Conservation (phyloP, 2,888 invertebrate species). For the Ormyrus rosae region DNA sequence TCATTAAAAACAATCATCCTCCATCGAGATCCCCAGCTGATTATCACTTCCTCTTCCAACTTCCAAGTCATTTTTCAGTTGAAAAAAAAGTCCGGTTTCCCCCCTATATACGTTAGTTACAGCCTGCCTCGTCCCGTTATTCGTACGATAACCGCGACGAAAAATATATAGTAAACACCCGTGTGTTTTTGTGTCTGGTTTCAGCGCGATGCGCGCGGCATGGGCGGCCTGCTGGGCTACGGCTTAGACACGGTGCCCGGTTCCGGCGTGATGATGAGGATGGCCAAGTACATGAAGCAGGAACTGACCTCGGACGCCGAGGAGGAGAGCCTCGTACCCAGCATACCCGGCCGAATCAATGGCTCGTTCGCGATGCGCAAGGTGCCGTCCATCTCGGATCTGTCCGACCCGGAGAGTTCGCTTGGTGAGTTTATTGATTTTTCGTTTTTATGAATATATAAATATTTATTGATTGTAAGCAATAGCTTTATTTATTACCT, state of each 20-base stretch:
- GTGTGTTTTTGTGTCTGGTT: constrained; percentile 30
- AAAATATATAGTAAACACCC: neutral
- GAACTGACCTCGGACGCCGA: constrained; percentile 79
- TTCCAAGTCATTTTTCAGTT: too few species aligned
- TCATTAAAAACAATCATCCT: too few species aligned
- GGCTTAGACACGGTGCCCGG: constrained; percentile 65
- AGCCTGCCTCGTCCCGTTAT: too few species aligned
- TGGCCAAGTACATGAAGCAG: constrained; percentile 78
- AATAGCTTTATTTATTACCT: too few species aligned
- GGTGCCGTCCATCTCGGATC: constrained; percentile 92
- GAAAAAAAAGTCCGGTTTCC: too few species aligned
- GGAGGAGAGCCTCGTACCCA: constrained; percentile 81
- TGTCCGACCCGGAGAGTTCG: constrained; percentile 93
- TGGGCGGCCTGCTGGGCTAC: constrained; percentile 67
- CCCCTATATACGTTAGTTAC: too few species aligned
- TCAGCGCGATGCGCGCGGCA: constrained; percentile 70
- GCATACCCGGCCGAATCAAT: constrained; percentile 77
- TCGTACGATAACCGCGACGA: too few species aligned
- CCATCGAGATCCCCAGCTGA: too few species aligned
- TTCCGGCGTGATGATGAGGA: constrained; percentile 71
- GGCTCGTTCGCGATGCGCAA: constrained; percentile 86
- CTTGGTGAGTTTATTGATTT: constrained; percentile 83
- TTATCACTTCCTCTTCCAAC: too few species aligned
- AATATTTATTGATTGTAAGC: too few species aligned
- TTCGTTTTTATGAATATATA: too few species aligned